Conservation (phyloP, 2,797 vertebrate genomes). For the Enteromius afrohamiltoni region DNA sequence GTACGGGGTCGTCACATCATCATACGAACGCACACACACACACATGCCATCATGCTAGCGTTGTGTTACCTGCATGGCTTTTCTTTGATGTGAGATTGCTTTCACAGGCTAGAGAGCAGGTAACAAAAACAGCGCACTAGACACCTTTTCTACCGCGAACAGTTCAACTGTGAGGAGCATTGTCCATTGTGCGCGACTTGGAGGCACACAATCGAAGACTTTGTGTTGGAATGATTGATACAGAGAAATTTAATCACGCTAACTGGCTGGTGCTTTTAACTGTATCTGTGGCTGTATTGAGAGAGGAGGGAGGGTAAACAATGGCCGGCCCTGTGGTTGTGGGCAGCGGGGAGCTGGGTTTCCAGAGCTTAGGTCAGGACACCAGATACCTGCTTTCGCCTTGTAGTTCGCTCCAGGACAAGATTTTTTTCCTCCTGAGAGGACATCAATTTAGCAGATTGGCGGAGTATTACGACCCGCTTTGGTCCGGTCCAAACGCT, state of each 20-base stretch:
- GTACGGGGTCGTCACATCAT: slow-evolving; percentile 59
- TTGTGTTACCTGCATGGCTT: slow-evolving; percentile 64
- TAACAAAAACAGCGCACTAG: slow-evolving; percentile 60
- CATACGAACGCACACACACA: slow-evolving; percentile 19
- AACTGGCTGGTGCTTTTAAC: slow-evolving; percentile 64
- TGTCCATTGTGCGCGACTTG: slow-evolving; percentile 61
- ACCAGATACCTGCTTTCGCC: slow-evolving; percentile 72
- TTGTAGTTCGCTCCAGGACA: slow-evolving; percentile 68
- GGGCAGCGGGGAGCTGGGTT: slow-evolving; percentile 67
- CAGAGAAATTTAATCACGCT: slow-evolving; percentile 66
- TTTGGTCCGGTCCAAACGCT: slow-evolving; percentile 28
- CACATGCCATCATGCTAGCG: slow-evolving; percentile 54
- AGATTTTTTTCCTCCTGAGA: slow-evolving; percentile 67
- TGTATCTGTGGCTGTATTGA: slow-evolving; percentile 63
- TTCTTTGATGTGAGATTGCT: slow-evolving; percentile 67
- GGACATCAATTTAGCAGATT: slow-evolving; percentile 61
- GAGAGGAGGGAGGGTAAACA: slow-evolving; percentile 64
- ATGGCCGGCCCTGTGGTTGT: slow-evolving; percentile 73
- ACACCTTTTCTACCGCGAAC: slow-evolving; percentile 63
- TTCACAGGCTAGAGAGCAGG: slow-evolving; percentile 62
- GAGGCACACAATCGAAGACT: slow-evolving; percentile 63
- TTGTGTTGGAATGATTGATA: slow-evolving; percentile 68
- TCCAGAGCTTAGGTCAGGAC: slow-evolving; percentile 73
- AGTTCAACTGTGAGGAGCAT: slow-evolving; percentile 61
- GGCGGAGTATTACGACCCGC: slow-evolving; percentile 41